Percentiles rank a stretch among this genome's conserved stretches.
phyloP scores from a whole-genome alignment of 2,797 vertebrate species.

The Hoplostethus atlanticus region DNA sequence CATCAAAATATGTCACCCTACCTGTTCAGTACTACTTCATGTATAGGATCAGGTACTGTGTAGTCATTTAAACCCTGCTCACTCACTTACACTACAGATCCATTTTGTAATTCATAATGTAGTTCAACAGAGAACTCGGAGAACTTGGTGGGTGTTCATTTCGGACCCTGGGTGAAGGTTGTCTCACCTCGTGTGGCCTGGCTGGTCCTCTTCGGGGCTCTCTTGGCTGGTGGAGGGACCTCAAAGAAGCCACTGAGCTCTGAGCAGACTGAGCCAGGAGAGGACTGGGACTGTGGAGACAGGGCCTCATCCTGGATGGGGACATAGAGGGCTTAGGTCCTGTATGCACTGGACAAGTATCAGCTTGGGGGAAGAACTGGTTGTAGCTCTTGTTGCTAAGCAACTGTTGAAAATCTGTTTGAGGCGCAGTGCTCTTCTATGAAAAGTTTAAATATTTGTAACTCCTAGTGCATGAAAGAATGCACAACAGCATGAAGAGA shows the following conservation, averaged over 20 bases:
- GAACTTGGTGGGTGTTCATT: no score
- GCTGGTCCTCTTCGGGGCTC: slow-evolving; percentile 67
- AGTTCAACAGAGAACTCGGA: no score
- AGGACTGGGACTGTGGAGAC: slow-evolving; percentile 84
- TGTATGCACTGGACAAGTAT: slow-evolving; percentile 4
- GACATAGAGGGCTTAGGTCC: slow-evolving; percentile 21
- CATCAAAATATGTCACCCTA: no score
- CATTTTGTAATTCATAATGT: no score
- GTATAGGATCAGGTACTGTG: no score
- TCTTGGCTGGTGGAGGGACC: slow-evolving; percentile 72
- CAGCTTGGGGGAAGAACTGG: background rate
- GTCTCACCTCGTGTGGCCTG: slow-evolving; percentile 77
- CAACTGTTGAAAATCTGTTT: background rate
- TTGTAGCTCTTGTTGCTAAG: background rate
- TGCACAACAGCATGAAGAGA: no score
- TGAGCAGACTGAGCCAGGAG: slow-evolving; percentile 89
- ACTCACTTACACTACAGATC: no score
- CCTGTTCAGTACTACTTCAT: no score
- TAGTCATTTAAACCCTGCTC: no score
- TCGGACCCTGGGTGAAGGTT: background rate
- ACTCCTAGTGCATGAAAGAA: no score
- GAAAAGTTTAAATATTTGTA: no score
- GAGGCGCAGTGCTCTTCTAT: no score
- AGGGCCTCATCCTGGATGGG: slow-evolving; percentile 89
- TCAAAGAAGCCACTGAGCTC: slow-evolving; percentile 86